A percentile compares a stretch with the other conserved stretches of the same genome.
phyloP scores from a whole-genome alignment of 1,140 invertebrate genomes.

The Drosophila cardini region DNA sequence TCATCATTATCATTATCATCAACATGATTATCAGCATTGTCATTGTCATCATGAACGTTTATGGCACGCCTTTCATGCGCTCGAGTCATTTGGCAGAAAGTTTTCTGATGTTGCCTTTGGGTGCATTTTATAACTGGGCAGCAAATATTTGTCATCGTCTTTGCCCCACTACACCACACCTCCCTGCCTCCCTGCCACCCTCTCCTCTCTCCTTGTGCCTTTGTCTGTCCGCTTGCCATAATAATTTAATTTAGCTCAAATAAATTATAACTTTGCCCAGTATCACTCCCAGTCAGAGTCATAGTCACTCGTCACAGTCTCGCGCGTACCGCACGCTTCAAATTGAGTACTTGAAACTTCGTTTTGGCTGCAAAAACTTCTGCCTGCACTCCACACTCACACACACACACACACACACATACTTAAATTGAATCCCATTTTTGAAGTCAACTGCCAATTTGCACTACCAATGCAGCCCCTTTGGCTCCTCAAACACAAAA shows the following conservation, averaged over 20 bases:
- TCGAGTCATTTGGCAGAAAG: slow-evolving; percentile 69
- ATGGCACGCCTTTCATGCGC: slow-evolving; percentile 68
- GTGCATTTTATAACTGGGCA: slow-evolving; percentile 79
- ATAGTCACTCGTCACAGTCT: slow-evolving; percentile 62
- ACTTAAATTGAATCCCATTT: slow-evolving; percentile 73
- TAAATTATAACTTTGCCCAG: slow-evolving; percentile 67
- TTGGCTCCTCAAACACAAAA: too few species aligned
- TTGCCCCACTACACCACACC: not conserved
- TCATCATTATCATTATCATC: slow-evolving; percentile 24
- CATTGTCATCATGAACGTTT: slow-evolving; percentile 57
- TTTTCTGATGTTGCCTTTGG: slow-evolving; percentile 75
- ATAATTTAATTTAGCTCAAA: slow-evolving; percentile 81
- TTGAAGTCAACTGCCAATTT: slow-evolving; percentile 78
- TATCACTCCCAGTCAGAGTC: slow-evolving; percentile 20
- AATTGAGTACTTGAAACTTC: slow-evolving; percentile 77
- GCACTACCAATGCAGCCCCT: slow-evolving; percentile 29
- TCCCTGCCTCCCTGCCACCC: not conserved
- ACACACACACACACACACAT: slow-evolving; percentile 39
- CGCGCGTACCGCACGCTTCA: slow-evolving; percentile 57
- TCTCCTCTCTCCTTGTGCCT: slow-evolving; percentile 2
- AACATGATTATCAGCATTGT: slow-evolving; percentile 19
- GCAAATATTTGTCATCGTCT: slow-evolving; percentile 72
- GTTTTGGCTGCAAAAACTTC: slow-evolving; percentile 50
- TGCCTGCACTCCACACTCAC: slow-evolving; percentile 9
- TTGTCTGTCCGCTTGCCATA: slow-evolving; percentile 52